A percentile compares a stretch with the other conserved stretches of the same genome.
phyloP scores from a whole-genome alignment of 2,113 vertebrate genomes.

The Eclectus roratus region DNA sequence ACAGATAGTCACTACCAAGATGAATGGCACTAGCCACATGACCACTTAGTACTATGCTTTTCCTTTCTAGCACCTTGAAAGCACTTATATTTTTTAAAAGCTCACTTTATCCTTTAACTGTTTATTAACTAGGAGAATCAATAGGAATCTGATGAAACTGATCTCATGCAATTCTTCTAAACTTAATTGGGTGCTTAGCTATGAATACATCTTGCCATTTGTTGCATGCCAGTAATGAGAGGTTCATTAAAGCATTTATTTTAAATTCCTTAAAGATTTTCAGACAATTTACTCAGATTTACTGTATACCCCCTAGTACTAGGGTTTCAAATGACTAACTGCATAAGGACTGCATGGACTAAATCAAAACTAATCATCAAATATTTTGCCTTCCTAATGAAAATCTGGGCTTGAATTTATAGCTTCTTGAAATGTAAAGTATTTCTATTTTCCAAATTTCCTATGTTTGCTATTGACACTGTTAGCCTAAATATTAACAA shows the following conservation, averaged over 20 bases:
- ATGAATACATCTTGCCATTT: slow-evolving; percentile 20
- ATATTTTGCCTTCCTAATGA: background rate
- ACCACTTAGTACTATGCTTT: slow-evolving; percentile 88
- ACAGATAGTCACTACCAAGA: slow-evolving; percentile 87
- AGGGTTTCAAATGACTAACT: background rate
- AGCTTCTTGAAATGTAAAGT: background rate
- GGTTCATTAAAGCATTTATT: slow-evolving; percentile 21
- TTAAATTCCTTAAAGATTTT: slow-evolving; percentile 21
- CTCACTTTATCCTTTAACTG: slow-evolving; percentile 80
- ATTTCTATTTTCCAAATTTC: background rate
- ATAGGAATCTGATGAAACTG: slow-evolving; percentile 60
- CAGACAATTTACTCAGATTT: background rate
- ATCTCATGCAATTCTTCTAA: slow-evolving; percentile 58
- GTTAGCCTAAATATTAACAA: background rate
- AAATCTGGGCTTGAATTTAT: background rate
- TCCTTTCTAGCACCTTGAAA: slow-evolving; percentile 79
- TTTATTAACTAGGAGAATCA: slow-evolving; percentile 78
- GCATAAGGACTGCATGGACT: background rate
- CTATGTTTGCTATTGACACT: background rate
- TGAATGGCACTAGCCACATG: slow-evolving; percentile 86
- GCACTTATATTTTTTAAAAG: slow-evolving; percentile 75
- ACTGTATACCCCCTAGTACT: background rate
- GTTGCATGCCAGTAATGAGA: slow-evolving; percentile 12
- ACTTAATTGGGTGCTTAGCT: slow-evolving; percentile 10
- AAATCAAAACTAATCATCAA: background rate